Base-by-base conservation (phyloP, 2,888 invertebrate species). In the Homarus gammarus region DNA sequence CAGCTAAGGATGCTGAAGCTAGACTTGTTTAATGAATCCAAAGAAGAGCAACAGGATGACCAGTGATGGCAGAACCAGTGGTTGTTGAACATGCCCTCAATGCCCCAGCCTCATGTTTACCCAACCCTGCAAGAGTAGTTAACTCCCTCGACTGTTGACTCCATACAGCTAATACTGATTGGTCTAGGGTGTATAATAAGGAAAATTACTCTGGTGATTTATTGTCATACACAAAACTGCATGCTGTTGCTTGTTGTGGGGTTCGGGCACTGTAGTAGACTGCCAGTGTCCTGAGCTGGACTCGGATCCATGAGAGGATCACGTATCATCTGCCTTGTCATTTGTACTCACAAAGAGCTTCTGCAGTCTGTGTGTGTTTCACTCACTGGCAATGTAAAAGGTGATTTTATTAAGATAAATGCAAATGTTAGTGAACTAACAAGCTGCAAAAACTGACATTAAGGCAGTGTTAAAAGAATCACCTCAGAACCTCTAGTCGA, bases 1-100 rank as follows among this genome's bases (percentile, higher is more conserved):
- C 90, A 36, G 84, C 82, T 49, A 89, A 91, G 86, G 90, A 92
- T 75, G 88, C 91, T n/a, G 89, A 90, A 81, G 92, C 91, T 61
- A 91, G 91, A 44, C 90, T 91, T 56, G 91, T 91, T 72, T 90
- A 85, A 84, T n/a, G 49, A 75, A 64, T 78, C 82, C 78, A 64
- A 31, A 83, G 75, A 75, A 75, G 33, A 73, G 6, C 27, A 49
- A 44, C 64, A 88, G 89, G 51, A 61, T 64, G 49, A 88, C 64
- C 73, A 77, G 75, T 49, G 64, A 51, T 38, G 44, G 36, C 70
- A 44, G 82, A 49, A n/a, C 31, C 61, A 15, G 33, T 40, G 82
- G 44, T 44, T 38, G 44, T 68, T 44, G 44, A 64, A n/a, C 8
- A 15, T 64, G 64, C 64, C 64, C 64, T 2, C 22, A 27, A 27